Percentiles rank a stretch among this genome's conserved stretches.
Conservation (phyloP, 2,113 vertebrate species). For the Scytalopus superciliaris region DNA sequence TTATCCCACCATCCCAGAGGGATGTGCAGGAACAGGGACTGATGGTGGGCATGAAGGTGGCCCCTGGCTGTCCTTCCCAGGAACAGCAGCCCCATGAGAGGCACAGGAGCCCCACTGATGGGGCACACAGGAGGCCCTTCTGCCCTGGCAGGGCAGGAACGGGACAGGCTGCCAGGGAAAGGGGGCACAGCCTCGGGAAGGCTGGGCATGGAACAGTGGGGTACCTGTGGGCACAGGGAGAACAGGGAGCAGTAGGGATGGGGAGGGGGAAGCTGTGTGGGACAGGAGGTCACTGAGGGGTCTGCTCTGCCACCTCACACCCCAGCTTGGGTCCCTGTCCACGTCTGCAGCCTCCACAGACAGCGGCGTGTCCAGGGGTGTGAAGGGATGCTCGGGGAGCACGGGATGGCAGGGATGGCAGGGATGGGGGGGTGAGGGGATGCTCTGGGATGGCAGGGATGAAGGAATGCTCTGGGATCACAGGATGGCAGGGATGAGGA, state of each 20-base stretch:
- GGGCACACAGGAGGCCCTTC: neutral
- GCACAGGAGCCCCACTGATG: neutral
- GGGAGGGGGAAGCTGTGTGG: neutral
- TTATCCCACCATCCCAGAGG: accelerated
- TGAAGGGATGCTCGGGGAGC: too few species aligned
- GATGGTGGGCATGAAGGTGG: accelerated
- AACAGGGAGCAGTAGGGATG: neutral
- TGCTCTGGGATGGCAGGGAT: neutral
- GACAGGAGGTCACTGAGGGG: neutral
- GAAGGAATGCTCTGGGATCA: neutral
- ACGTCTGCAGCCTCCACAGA: neutral
- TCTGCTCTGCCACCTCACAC: neutral
- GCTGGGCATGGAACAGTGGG: accelerated
- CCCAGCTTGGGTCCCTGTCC: accelerated
- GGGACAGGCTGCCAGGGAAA: neutral
- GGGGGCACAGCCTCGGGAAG: neutral
- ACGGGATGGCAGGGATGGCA: too few species aligned
- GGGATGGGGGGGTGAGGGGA: too few species aligned
- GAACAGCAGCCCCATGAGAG: neutral
- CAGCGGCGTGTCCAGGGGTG: neutral
- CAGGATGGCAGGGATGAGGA: too few species aligned
- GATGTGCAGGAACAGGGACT: accelerated
- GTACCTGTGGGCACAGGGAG: accelerated
- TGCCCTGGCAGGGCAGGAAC: accelerated
- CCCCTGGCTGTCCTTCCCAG: neutral